These are phyloP conservation scores for Lepus americanus DNA, from an alignment of 2,113 vertebrate species.

Conservation along the genomic window DNA sequence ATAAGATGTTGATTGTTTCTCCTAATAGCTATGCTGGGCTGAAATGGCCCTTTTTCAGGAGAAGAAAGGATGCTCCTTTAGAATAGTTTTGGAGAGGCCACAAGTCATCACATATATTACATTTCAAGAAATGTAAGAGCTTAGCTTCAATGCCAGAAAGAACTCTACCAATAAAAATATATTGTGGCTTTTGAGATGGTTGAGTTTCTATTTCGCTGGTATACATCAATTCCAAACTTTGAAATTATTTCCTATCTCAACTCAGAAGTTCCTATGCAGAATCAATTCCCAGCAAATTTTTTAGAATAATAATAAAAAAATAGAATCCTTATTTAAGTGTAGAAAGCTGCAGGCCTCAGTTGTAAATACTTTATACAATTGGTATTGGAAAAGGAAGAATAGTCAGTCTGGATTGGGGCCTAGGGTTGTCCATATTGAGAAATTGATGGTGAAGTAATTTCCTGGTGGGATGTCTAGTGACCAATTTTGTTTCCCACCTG, in stretches of 20 bases:
- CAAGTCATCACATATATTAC: slow-evolving; percentile 15
- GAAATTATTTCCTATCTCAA: neutral
- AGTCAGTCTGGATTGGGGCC: neutral
- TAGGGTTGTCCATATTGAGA: neutral
- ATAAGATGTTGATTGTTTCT: slow-evolving; percentile 47
- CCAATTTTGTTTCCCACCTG: neutral
- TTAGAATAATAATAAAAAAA: neutral
- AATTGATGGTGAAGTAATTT: neutral
- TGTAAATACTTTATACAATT: slow-evolving; percentile 36
- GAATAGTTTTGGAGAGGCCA: slow-evolving; percentile 59
- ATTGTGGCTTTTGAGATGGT: neutral
- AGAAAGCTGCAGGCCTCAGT: neutral
- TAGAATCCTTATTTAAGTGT: neutral
- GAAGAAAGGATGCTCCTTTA: slow-evolving; percentile 55
- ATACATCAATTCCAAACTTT: neutral
- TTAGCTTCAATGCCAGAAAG: slow-evolving; percentile 56
- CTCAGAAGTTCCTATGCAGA: neutral
- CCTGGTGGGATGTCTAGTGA: neutral
- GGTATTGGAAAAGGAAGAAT: neutral
- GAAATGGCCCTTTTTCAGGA: slow-evolving; percentile 46
- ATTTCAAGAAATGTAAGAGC: slow-evolving; percentile 23
- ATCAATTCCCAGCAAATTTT: neutral
- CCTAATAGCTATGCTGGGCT: slow-evolving; percentile 28
- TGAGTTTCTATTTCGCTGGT: neutral
- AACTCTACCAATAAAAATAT: slow-evolving; percentile 1